Conservation (phyloP, 2,888 invertebrate genomes). For the Nephrocerus scutellatus region DNA sequence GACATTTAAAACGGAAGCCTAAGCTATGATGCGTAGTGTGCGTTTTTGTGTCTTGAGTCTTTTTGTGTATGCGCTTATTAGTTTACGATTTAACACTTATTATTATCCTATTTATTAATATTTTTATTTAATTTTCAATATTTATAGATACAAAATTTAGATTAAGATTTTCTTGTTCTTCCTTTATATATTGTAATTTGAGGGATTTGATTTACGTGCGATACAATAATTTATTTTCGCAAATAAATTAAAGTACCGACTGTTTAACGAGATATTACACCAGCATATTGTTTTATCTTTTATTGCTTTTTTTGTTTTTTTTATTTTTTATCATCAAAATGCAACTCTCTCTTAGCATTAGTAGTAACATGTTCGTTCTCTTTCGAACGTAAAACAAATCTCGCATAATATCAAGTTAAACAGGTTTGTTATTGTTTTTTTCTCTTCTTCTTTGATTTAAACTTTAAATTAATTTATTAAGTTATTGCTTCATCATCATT, state of each 20-base stretch:
- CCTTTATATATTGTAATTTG: slow-evolving; percentile 32
- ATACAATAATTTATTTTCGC: slow-evolving; percentile 39
- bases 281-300: slow-evolving; percentile 45
- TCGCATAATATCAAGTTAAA: slow-evolving; percentile 47
- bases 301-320: slow-evolving; percentile 13
- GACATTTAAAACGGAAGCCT: no score
- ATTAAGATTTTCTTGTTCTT: slow-evolving; percentile 27
- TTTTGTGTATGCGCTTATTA: no score
- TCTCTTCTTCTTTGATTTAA: slow-evolving; percentile 14
- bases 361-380: slow-evolving; percentile 14
- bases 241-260: slow-evolving; percentile 46
- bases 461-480: slow-evolving; percentile 24
- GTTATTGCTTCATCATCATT: no score
- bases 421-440: slow-evolving; percentile 17
- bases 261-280: slow-evolving; percentile 47
- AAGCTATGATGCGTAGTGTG: no score
- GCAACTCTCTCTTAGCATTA: slow-evolving; percentile 13
- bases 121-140: slow-evolving; percentile 24
- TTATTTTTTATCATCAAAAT: slow-evolving; percentile 4
- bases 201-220: slow-evolving; percentile 48
- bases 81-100: no score
- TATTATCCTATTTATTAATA: slow-evolving; percentile 13
- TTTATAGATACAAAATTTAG: slow-evolving; percentile 19
- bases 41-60: no score
- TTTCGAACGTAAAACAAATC: slow-evolving; percentile 42